Percentiles rank a stretch among this genome's conserved stretches.
Evolutionary conservation across 1,140 invertebrate species (phyloP).

Genomic region (Stegodyphus dumicola): DNA sequence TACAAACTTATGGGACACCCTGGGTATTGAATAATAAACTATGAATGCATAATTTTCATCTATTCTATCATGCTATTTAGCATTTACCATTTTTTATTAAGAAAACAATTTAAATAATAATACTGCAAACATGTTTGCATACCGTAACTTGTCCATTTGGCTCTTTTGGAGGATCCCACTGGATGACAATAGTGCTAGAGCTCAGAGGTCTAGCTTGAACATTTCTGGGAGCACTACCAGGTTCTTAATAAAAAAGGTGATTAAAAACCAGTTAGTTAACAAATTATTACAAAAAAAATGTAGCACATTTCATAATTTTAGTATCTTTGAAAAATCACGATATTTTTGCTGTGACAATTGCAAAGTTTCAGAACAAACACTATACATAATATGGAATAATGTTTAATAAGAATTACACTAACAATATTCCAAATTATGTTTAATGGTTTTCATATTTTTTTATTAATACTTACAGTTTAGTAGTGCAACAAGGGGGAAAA

Average conservation of each 20-base stretch:
- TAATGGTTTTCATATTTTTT: neutral
- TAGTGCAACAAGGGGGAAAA: neutral
- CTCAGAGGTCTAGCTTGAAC: constrained; percentile 94
- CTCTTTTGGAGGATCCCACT: constrained; percentile 96
- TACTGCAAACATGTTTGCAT: neutral
- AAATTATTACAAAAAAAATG: neutral
- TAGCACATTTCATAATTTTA: neutral
- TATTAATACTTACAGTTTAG: neutral
- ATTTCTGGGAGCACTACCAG: constrained; percentile 92
- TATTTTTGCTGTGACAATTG: too few relatives aligned
- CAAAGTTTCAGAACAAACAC: too few relatives aligned
- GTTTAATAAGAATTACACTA: too few relatives aligned
- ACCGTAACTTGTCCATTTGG: constrained; percentile 94
- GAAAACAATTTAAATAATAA: neutral
- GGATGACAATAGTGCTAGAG: constrained; percentile 94
- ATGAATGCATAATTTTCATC: too few relatives aligned
- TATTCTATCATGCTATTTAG: too few relatives aligned
- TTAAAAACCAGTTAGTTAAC: neutral
- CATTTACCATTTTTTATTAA: too few relatives aligned
- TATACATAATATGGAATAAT: too few relatives aligned
- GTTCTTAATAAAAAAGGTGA: constrained; percentile 75
- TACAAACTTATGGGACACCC: too few relatives aligned
- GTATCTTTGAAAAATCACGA: too few relatives aligned
- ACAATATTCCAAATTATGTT: too few relatives aligned
- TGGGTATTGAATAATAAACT: too few relatives aligned